These are phyloP conservation scores for Hedychridium roseum DNA, from an alignment of 2,888 invertebrate species.

Conservation along the genomic window DNA sequence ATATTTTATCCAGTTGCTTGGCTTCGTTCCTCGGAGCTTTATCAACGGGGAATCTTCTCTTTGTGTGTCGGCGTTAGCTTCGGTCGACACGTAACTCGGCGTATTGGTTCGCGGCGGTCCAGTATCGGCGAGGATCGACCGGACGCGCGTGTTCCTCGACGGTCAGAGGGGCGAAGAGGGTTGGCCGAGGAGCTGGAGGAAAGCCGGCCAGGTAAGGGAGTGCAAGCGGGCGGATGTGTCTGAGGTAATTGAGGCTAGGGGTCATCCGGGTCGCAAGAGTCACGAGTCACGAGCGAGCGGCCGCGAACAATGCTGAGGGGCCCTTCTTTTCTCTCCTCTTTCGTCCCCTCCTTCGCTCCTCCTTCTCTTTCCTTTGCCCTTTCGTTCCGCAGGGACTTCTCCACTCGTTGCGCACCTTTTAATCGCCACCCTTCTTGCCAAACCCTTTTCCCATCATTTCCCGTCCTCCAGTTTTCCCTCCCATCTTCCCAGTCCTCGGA, in stretches of 20 bases:
- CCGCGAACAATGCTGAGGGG: constrained; percentile 60
- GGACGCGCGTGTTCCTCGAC: too few relatives aligned
- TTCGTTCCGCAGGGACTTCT: too few relatives aligned
- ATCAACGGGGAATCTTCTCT: too few relatives aligned
- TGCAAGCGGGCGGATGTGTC: constrained; percentile 60
- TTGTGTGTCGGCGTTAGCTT: too few relatives aligned
- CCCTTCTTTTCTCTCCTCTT: constrained; percentile 32
- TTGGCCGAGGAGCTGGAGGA: constrained; percentile 16
- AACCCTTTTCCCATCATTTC: not conserved
- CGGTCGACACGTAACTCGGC: too few relatives aligned
- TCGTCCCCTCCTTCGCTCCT: not conserved
- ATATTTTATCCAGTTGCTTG: too few relatives aligned
- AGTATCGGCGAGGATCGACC: too few relatives aligned
- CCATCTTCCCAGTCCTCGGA: constrained; percentile 3
- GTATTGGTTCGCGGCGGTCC: too few relatives aligned
- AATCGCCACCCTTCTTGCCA: not conserved
- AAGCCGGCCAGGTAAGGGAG: constrained; percentile 35
- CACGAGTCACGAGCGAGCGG: constrained; percentile 63
- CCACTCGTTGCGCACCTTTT: not conserved
- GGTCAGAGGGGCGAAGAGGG: constrained; percentile 6
- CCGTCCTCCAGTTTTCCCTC: constrained; percentile 5
- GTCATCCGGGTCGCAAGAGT: constrained; percentile 62
- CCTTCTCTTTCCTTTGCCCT: not conserved
- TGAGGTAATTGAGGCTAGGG: constrained; percentile 63
- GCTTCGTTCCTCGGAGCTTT: too few relatives aligned